Evolutionary conservation across 2,113 vertebrate genomes (phyloP), one percentile per base, ranked within the genome.

Genomic region (Cyprinodon variegatus): DNA sequence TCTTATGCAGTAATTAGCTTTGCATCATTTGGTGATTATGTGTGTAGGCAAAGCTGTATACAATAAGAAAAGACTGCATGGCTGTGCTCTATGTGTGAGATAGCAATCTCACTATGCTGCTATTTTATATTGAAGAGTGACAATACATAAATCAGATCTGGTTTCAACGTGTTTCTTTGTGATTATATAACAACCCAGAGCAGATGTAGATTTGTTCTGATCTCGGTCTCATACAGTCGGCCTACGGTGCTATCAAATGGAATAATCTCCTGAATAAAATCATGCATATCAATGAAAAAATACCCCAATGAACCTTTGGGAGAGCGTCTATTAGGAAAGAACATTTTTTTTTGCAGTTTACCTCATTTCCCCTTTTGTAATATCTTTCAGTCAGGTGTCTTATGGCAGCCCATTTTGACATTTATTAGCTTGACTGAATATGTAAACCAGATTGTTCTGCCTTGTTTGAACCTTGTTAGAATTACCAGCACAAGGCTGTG

Each of bases 391-490:
- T 68, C 50, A 3, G 13, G 41, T 70, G 29, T 36, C 13, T 64
- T 17, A 46, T 70, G 10, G 46, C 11, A 68, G 38, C 14, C 10
- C 66, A 29, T 29, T 29, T 29, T 29, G 29, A 29, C 29, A 29
- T 29, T 29, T 29, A 29, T 29, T 29, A 29, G 29, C 71, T 69
- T 69, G 45, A 71, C 66, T 57, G 29, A 29, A 29, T 20, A 69
- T 74, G 69, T 69, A 45, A 63, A 69, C 39, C 43, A 11, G 10
- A 22, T 60, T 22, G 14, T 2, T 69, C 65, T 12, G 59, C 74
- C 74, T 79, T 61, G 50, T 79, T 79, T 61, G 50, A 45, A 36
- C 60, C 78, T 74, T 69, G 9, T 37, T 3, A 59, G 29, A 29
- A 63, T 76, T 63, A n/a, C 66, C 60, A 63, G 36, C 59, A 53